Base-by-base conservation (phyloP, 2,113 vertebrate genomes). In the Podilymbus podiceps region DNA sequence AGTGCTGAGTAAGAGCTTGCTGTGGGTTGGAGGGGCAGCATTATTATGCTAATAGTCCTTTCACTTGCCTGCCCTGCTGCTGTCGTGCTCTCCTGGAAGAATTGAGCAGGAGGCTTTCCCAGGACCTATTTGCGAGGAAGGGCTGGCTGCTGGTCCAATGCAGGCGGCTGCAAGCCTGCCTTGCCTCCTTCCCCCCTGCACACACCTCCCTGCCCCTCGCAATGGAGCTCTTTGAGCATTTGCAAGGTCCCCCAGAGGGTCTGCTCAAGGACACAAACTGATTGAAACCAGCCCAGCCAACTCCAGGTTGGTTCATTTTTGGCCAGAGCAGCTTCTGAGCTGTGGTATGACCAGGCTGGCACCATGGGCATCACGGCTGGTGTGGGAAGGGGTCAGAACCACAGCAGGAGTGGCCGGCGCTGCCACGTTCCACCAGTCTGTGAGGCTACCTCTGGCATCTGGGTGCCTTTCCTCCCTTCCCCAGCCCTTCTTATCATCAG, bases 1-100 rank as follows among this genome's bases (percentile, higher is more conserved):
- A 38, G 38, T 88, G 76, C 92, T 90, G 86, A 95, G 84, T 80
- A 38, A 86, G 67, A 76, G 67, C 87, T 95, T 95, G 85, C 95
- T 95, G 94, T 86, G 92, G 52, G 60, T 91, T 95, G 92, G 91
- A 95, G 93, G 82, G 82, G 63, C 66, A 46, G 23, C 24, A 95
- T 97, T 98, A 90, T 98, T 89, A 98, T 97, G 97, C 75, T 98
- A 98, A 98, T 97, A 62, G 56, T 85, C 86, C 33, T 19, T 87
- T 72, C 87, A 86, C 91, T 96, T 94, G 46, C 71, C 91, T 84
- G 69, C 72, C 62, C 74, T 80, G 85, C 66, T 75, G 68, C 75
- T 72, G 59, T 89, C 87, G 50, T 67, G 49, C 31, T 55, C 40
- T 68, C 28, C 78, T 85, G 89, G 95, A 97, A 97, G 90, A 94